A percentile compares a stretch with the other conserved stretches of the same genome.
Evolutionary conservation across 2,113 vertebrate genomes (phyloP).

Genomic region (Phyllostomus discolor): DNA sequence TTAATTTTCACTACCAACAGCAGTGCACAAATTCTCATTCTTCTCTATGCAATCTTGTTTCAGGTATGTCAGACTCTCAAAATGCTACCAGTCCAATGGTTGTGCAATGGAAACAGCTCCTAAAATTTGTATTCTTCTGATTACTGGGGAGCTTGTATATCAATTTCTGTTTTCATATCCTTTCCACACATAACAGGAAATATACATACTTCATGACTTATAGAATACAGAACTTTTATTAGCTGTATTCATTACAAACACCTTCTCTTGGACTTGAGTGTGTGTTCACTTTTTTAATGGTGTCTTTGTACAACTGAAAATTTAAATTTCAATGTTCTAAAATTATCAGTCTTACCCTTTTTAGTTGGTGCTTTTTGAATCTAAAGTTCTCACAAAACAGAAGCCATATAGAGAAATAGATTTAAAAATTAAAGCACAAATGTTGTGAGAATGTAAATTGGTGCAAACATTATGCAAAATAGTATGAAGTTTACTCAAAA

Average conservation of each 20-base stretch:
- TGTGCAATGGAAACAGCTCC: neutral
- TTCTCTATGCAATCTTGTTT: neutral
- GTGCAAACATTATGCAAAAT: neutral
- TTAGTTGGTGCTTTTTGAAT: neutral
- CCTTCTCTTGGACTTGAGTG: neutral
- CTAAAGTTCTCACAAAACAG: neutral
- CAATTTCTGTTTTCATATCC: neutral
- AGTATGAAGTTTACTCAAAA: neutral
- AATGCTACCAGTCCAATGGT: neutral
- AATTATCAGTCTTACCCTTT: neutral
- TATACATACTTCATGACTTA: neutral
- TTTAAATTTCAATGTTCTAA: neutral
- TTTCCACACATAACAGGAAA: neutral
- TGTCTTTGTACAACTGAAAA: slow-evolving; percentile 1
- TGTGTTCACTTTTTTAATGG: neutral
- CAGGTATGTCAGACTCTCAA: neutral
- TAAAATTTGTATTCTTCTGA: neutral
- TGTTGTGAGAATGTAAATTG: neutral
- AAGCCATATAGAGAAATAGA: neutral
- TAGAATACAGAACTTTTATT: neutral
- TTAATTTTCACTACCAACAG: neutral
- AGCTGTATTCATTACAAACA: neutral
- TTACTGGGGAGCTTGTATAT: neutral
- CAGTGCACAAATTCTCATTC: neutral
- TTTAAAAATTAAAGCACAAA: neutral